These are phyloP conservation scores for Microctonus hyperodae DNA, from an alignment of 2,888 invertebrate genomes.

Conservation along the genomic window DNA sequence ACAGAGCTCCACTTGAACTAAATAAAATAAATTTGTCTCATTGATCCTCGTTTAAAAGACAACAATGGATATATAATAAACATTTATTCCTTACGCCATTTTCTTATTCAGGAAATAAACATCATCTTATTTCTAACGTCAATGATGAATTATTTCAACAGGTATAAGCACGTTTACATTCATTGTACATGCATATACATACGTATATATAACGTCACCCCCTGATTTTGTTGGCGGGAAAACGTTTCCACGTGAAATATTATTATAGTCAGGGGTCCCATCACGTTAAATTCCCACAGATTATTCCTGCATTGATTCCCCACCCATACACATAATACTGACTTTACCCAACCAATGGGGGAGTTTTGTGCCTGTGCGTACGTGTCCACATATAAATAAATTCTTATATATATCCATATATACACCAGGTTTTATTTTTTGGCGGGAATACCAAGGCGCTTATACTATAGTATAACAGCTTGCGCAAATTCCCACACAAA, in stretches of 20 bases:
- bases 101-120: neutral
- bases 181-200: no score
- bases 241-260: conserved; percentile 1
- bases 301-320: conserved; percentile 12
- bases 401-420: neutral
- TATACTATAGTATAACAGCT: conserved; percentile 43
- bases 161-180: neutral
- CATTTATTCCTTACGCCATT: neutral
- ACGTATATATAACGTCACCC: neutral
- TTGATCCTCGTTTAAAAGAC: neutral
- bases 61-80: neutral
- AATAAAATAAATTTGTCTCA: neutral
- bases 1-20: neutral
- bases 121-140: neutral
- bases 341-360: conserved; percentile 17
- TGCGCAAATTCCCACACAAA: conserved; percentile 52
- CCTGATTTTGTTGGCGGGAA: conserved; percentile 1
- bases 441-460: conserved; percentile 38
- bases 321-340: neutral
- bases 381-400: neutral
- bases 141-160: conserved; percentile 2
- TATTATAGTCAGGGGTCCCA: neutral
- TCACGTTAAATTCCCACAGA: conserved; percentile 23
- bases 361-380: neutral
- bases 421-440: conserved; percentile 28